Evolutionary conservation across 2,797 vertebrate genomes (phyloP).

Genomic region (Falco berigora): DNA sequence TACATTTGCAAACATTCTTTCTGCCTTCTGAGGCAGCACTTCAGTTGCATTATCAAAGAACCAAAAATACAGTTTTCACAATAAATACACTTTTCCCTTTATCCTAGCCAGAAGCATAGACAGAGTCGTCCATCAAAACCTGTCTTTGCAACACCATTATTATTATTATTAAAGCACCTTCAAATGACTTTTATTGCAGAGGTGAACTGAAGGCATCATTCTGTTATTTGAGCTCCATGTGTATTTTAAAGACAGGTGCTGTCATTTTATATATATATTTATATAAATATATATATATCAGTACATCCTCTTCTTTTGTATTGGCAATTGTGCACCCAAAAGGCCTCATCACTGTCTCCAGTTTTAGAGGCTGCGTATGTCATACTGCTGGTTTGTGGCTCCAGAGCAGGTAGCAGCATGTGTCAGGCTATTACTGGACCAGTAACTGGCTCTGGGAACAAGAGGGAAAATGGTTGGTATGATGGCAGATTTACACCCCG

Average conservation of each 20-base stretch:
- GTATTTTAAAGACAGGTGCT: background rate
- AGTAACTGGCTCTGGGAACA: background rate
- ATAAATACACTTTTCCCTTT: background rate
- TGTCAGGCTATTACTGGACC: background rate
- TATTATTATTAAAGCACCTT: background rate
- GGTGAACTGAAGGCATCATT: background rate
- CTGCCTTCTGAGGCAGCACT: background rate
- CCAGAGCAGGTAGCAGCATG: background rate
- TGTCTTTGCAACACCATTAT: background rate
- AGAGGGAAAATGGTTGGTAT: background rate
- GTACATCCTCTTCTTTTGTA: background rate
- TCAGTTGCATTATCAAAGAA: background rate
- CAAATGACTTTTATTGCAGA: background rate
- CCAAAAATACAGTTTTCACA: background rate
- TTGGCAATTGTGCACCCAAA: background rate
- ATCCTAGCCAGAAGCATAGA: background rate
- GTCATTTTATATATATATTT: background rate
- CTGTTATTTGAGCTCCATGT: background rate
- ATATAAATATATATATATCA: background rate
- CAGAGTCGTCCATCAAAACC: background rate
- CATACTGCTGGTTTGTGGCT: background rate
- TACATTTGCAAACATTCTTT: background rate
- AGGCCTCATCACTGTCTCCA: background rate
- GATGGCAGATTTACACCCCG: background rate
- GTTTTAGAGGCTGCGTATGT: background rate